phyloP scores from a whole-genome alignment of 2,113 vertebrate genomes.

The Petaurus breviceps region DNA sequence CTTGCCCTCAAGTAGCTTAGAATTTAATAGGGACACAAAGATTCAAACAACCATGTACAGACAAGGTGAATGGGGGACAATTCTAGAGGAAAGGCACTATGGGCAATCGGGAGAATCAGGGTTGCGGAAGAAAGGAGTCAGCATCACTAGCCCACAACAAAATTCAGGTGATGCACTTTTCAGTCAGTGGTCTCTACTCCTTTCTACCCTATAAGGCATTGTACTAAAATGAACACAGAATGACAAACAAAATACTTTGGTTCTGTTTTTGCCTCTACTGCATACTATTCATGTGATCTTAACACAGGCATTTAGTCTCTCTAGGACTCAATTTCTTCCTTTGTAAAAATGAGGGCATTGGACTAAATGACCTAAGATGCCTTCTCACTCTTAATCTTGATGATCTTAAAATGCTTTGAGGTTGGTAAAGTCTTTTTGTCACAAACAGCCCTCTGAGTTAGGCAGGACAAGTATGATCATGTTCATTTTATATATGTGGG shows the following conservation, averaged over 20 bases:
- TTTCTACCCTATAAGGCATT: neutral
- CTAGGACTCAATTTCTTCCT: neutral
- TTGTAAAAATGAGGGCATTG: neutral
- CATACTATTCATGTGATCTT: neutral
- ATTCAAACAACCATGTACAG: neutral
- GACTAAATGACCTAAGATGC: neutral
- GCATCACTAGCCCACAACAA: neutral
- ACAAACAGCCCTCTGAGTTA: neutral
- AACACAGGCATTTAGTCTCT: neutral
- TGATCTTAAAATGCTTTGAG: neutral
- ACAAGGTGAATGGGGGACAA: neutral
- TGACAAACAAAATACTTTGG: neutral
- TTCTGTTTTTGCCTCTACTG: neutral
- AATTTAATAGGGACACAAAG: neutral
- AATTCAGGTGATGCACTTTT: neutral
- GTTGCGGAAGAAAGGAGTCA: neutral
- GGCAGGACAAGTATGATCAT: neutral
- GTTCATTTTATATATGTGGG: neutral
- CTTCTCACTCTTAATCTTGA: neutral
- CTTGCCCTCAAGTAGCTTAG: neutral
- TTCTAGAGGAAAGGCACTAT: neutral
- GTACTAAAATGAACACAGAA: neutral
- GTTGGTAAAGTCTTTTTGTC: neutral
- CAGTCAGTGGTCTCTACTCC: neutral
- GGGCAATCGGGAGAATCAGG: neutral